phyloP scores from a whole-genome alignment of 2,888 invertebrate genomes.

The Adelognathus sp. region DNA sequence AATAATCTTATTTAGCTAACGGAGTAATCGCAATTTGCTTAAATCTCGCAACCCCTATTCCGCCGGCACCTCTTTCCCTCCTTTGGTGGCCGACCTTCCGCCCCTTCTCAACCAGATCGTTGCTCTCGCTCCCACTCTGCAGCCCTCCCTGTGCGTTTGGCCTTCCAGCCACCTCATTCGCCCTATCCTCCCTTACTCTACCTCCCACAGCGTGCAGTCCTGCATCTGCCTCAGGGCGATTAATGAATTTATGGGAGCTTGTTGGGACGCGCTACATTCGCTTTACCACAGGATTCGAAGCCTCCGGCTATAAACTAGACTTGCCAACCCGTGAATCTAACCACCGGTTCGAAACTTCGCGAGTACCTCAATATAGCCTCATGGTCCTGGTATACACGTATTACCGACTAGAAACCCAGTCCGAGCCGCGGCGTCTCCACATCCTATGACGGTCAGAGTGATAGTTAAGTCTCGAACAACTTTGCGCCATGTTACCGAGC shows the following conservation, averaged over 20 bases:
- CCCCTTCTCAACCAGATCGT: neutral
- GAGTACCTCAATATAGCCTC: constrained; percentile 54
- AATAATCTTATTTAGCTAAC: constrained; percentile 77
- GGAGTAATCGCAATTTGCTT: constrained; percentile 76
- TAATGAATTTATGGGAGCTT: constrained; percentile 76
- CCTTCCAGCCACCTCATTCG: constrained; percentile 4
- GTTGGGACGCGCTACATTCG: constrained; percentile 71
- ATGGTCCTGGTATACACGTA: constrained; percentile 47
- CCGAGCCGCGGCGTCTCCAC: neutral
- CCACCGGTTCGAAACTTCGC: constrained; percentile 66
- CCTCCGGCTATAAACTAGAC: constrained; percentile 74
- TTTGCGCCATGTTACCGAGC: constrained; percentile 2
- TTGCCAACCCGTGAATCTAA: constrained; percentile 73
- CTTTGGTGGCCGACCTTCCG: constrained; percentile 33
- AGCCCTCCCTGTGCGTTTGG: neutral
- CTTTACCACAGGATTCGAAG: constrained; percentile 72
- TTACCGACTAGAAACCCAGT: constrained; percentile 2
- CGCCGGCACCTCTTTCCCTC: constrained; percentile 54
- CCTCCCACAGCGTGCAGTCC: constrained; percentile 59
- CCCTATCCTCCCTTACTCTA: constrained; percentile 45
- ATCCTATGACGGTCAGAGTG: constrained; percentile 30
- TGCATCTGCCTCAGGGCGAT: constrained; percentile 69
- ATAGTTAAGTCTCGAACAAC: constrained; percentile 31
- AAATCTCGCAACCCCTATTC: constrained; percentile 72
- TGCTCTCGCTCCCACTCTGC: constrained; percentile 40